These are phyloP conservation scores for Drosophila setifemur DNA, from an alignment of 1,140 invertebrate genomes.

Conservation along the genomic window DNA sequence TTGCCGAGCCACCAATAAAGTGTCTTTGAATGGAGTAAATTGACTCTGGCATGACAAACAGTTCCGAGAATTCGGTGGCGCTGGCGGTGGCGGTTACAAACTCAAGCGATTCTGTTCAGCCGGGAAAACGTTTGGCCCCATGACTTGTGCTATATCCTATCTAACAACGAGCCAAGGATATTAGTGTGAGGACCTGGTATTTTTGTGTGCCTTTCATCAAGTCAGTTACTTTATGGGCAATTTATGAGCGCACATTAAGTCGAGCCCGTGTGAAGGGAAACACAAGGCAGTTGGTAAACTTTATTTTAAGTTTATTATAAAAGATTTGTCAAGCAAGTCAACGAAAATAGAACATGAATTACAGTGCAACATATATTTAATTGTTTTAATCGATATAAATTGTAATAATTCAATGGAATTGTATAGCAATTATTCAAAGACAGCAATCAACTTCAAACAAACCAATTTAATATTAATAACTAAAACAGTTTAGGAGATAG, in stretches of 20 bases:
- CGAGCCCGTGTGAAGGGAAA: constrained; percentile 25
- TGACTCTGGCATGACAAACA: constrained; percentile 78
- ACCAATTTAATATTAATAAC: no score
- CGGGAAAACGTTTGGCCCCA: constrained; percentile 52
- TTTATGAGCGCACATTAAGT: constrained; percentile 44
- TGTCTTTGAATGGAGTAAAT: constrained; percentile 74
- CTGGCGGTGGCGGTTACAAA: neutral
- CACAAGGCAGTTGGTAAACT: constrained; percentile 13
- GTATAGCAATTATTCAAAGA: no score
- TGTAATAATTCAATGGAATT: neutral
- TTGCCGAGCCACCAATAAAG: constrained; percentile 70
- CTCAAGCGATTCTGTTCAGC: neutral
- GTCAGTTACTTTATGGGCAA: constrained; percentile 49
- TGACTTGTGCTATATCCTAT: constrained; percentile 57
- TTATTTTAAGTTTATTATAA: constrained; percentile 8
- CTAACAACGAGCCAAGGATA: neutral
- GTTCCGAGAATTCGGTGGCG: constrained; percentile 39
- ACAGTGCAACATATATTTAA: neutral
- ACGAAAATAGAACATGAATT: constrained; percentile 3
- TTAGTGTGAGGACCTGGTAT: neutral
- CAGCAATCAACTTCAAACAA: no score
- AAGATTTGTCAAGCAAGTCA: constrained; percentile 4
- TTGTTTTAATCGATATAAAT: neutral
- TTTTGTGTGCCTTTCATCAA: constrained; percentile 15
- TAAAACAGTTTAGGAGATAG: no score